Evolutionary conservation across 2,113 vertebrate species (phyloP), one percentile per base, ranked within the genome.

Genomic region (Charina bottae): DNA sequence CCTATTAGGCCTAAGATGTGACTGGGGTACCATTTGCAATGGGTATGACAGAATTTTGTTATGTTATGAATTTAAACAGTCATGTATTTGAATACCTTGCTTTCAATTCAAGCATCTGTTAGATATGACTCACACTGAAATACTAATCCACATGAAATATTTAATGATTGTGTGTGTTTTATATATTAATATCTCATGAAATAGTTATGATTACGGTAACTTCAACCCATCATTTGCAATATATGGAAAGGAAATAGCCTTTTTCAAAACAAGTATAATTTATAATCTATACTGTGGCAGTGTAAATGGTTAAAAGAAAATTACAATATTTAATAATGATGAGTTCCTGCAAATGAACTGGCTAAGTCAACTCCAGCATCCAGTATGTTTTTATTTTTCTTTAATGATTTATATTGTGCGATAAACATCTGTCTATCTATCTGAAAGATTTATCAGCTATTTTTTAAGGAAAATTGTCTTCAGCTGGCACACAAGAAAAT

Each of bases 181-280:
- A n/a, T 78, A 37, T 85, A 64, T 54, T 85, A 90, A 85, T 49
- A 54, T 62, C 83, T 90, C 33, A 84, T 83, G 72, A 91, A 85
- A 91, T 64, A 54, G 83, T 23, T 85, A 49, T 26, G 59, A 91
- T 91, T 54, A 54, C 6, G 55, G 46, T 60, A 91, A 59, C 46
- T 91, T 85, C 83, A 85, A 91, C 83, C 62, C 90, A 64, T 37
- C 90, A 55, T 86, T 91, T 86, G 83, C 21, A 24, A 54, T n/a
- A 64, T 6, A 21, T 28, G 62, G 58, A 24, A 91, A 86, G 49
- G 28, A 85, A 83, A 83, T 49, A 46, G 13, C 33, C 64, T 17
- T n/a, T 19, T 85, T 64, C 24, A 4, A 64, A 85, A 59, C 17
- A 85, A 53, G 83, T 85, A 19, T 58, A 62, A 62, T 62, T 54